Percentiles rank a stretch among this genome's conserved stretches.
phyloP scores from a whole-genome alignment of 2,888 invertebrate genomes.

The Melanotus villosus region DNA sequence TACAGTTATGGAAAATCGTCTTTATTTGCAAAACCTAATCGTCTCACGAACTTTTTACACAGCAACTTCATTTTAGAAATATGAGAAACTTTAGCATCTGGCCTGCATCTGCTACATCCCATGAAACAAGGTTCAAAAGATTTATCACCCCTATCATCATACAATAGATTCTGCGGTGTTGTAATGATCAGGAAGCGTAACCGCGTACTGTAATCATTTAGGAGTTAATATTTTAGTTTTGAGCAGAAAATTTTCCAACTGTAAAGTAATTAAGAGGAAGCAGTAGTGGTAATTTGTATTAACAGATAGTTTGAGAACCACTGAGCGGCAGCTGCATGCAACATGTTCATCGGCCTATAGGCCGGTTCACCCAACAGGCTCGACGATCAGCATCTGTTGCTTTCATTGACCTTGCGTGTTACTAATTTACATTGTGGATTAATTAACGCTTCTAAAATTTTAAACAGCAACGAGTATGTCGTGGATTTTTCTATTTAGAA shows the following conservation, averaged over 20 bases:
- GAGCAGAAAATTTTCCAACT: too few relatives aligned
- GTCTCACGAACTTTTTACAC: conserved; percentile 2
- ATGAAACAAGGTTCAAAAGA: conserved; percentile 25
- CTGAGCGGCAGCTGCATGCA: conserved; percentile 39
- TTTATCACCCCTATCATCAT: conserved; percentile 14
- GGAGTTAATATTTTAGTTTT: background rate
- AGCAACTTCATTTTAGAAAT: conserved; percentile 9
- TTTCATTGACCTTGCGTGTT: conserved; percentile 41
- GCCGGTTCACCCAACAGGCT: conserved; percentile 26
- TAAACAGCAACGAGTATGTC: too few relatives aligned
- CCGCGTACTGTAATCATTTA: background rate
- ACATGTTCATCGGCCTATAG: conserved; percentile 35
- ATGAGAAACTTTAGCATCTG: conserved; percentile 33
- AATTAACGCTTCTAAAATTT: conserved; percentile 7
- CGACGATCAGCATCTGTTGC: conserved; percentile 40
- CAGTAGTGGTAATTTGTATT: too few relatives aligned
- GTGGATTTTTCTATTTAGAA: too few relatives aligned
- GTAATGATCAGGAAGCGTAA: background rate
- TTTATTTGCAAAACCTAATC: background rate
- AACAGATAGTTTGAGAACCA: conserved; percentile 36
- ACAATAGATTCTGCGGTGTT: background rate
- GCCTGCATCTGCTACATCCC: conserved; percentile 37
- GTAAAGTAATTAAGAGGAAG: too few relatives aligned
- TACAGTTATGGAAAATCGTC: too few relatives aligned
- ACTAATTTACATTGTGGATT: conserved; percentile 28